Base-by-base conservation (phyloP, 2,797 vertebrate genomes). In the Champsocephalus esox region DNA sequence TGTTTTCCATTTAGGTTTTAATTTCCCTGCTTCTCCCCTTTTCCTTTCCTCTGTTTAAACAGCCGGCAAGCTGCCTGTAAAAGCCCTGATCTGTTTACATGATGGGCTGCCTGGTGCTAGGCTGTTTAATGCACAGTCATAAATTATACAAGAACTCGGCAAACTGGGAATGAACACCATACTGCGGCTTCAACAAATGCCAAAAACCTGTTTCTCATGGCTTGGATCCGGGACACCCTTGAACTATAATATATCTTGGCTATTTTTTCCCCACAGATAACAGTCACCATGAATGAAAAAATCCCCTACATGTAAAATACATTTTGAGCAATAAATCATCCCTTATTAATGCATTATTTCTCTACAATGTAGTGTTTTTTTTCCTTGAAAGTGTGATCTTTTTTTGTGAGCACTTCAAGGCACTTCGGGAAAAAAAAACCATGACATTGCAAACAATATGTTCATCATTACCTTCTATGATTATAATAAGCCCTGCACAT, bases 21-120 rank as follows among this genome's bases (percentile, higher is more conserved):
- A 94, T 96, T 96, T 96, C 95, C 95, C 95, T 92, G 89, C 95
- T 94, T 95, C 92, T 94, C 92, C 94, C 94, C 94, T 95, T 96
- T 96, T 96, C 96, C 94, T 95, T 95, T 96, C 61, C 85, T 89
- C 91, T 94, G 92, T 92, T 93, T 92, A 92, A 92, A 92, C 91
- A 91, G 89, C 90, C 88, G 86, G 89, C 90, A 83, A 92, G 78
- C 83, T 85, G 87, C 87, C 86, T 89, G 87, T 92, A 90, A 93
- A 90, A 89, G 89, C 81, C 87, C 89, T 87, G 90, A 91, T 92
- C 90, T 93, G 91, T 93, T 93, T 92, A 93, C 93, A 93, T 83
- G 91, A 92, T 90, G 88, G 89, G 91, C 91, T 85, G 89, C 89
- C 89, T 87, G 84, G 91, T 92, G 91, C 88, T 87, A 89, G 89